Conservation (phyloP, 2,797 vertebrate genomes). For the Ceryle rudis region DNA sequence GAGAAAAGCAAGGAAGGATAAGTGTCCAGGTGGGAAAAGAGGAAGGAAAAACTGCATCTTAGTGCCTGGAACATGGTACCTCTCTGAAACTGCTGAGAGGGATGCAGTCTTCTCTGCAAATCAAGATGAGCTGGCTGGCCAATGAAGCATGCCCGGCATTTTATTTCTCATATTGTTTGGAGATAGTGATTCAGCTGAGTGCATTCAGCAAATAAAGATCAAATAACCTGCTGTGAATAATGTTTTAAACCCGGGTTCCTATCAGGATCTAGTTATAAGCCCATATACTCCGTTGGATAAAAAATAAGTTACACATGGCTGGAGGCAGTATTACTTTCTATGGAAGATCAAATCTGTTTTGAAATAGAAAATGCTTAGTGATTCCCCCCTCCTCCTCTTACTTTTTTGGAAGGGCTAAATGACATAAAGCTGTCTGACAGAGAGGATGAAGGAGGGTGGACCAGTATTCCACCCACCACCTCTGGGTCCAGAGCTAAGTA, state of each 20-base stretch:
- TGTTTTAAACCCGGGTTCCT: slow-evolving; percentile 79
- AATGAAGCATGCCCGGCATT: slow-evolving; percentile 76
- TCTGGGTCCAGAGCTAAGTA: not conserved
- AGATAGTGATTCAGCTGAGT: slow-evolving; percentile 79
- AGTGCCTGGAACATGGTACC: not conserved
- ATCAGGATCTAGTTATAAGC: slow-evolving; percentile 81
- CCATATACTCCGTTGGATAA: slow-evolving; percentile 74
- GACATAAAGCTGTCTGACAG: slow-evolving; percentile 7
- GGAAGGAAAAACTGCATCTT: slow-evolving; percentile 4
- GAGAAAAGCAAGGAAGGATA: slow-evolving; percentile 10
- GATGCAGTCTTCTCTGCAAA: slow-evolving; percentile 71
- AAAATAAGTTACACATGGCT: slow-evolving; percentile 79
- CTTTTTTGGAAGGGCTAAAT: slow-evolving; percentile 44
- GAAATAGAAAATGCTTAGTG: slow-evolving; percentile 69
- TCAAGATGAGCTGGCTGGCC: slow-evolving; percentile 75
- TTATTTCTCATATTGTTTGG: slow-evolving; percentile 82
- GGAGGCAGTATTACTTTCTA: slow-evolving; percentile 69
- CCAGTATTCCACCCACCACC: not conserved
- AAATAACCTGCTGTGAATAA: slow-evolving; percentile 80
- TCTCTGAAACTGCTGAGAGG: slow-evolving; percentile 66
- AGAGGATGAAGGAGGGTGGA: not conserved
- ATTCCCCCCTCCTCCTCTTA: slow-evolving; percentile 4
- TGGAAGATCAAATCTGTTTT: slow-evolving; percentile 72
- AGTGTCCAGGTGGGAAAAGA: not conserved
- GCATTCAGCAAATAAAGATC: slow-evolving; percentile 82